These are phyloP conservation scores for Rhyzopertha dominica DNA, from an alignment of 1,140 invertebrate genomes.

Conservation along the genomic window DNA sequence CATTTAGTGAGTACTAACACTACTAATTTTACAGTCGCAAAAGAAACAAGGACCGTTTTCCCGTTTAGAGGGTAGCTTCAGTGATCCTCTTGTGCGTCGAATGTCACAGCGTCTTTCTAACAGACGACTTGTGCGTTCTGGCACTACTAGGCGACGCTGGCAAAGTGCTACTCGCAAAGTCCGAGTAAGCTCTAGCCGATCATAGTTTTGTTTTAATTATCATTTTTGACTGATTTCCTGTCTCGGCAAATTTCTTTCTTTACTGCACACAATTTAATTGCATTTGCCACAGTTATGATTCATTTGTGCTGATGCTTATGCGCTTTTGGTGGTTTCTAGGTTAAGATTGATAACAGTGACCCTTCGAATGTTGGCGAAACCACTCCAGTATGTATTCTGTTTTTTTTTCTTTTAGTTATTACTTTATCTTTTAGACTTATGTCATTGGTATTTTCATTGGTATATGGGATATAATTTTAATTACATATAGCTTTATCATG, in stretches of 20 bases:
- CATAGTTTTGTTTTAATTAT: conserved; percentile 13
- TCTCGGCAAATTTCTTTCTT: conserved; percentile 14
- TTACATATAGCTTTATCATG: too few species aligned
- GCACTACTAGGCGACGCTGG: conserved; percentile 47
- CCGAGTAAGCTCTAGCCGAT: conserved; percentile 52
- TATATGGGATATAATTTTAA: too few species aligned
- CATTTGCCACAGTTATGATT: conserved; percentile 6
- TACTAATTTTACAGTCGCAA: conserved; percentile 40
- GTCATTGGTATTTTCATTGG: conserved; percentile 14
- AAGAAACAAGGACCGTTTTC: conserved; percentile 54
- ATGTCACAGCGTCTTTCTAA: conserved; percentile 47
- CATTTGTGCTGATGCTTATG: background rate
- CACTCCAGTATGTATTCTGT: conserved; percentile 55
- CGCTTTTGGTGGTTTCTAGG: conserved; percentile 37
- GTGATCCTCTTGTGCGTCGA: conserved; percentile 51
- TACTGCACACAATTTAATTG: conserved; percentile 17
- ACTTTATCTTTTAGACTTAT: conserved; percentile 17
- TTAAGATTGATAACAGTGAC: conserved; percentile 49
- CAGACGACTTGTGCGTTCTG: conserved; percentile 35
- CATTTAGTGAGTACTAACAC: too few species aligned
- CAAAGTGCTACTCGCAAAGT: conserved; percentile 60
- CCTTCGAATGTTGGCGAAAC: conserved; percentile 47
- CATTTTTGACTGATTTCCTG: conserved; percentile 14
- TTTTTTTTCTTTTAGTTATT: conserved; percentile 27
- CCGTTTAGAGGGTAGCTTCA: conserved; percentile 54